Conservation (phyloP, 2,113 vertebrate genomes). For the Ciconia boyciana region DNA sequence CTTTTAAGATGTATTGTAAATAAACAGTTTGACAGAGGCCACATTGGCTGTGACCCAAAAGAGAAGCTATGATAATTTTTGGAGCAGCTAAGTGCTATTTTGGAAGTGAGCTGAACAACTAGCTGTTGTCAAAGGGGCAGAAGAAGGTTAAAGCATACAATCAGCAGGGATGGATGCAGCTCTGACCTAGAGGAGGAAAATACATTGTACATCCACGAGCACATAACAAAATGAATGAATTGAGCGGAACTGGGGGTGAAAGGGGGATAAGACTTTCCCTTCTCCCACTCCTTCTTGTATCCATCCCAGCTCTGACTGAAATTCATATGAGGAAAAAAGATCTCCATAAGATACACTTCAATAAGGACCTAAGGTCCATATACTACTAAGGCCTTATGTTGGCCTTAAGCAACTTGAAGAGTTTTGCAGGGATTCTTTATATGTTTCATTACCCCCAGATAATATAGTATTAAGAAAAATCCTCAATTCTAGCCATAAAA, state of each 20-base stretch:
- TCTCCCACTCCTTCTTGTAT: background rate
- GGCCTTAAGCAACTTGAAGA: background rate
- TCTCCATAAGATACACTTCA: background rate
- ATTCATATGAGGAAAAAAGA: background rate
- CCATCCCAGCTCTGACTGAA: background rate
- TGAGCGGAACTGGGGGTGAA: background rate
- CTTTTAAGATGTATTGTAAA: slow-evolving; percentile 16
- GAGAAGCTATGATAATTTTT: background rate
- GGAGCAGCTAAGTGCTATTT: background rate
- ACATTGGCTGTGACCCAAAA: background rate
- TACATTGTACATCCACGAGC: background rate
- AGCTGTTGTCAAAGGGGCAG: background rate
- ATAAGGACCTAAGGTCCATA: background rate
- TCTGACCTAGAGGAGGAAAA: background rate
- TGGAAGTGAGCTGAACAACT: background rate
- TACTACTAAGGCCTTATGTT: background rate
- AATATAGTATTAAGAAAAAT: background rate
- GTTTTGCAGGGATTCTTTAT: background rate
- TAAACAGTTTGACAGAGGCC: background rate
- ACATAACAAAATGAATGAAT: background rate
- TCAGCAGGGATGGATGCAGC: background rate
- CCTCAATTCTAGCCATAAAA: background rate
- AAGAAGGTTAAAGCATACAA: background rate
- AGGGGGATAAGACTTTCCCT: background rate
- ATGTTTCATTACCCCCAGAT: background rate